Evolutionary conservation across 1,140 invertebrate species (phyloP), one percentile per base, ranked within the genome.

Genomic region (Ditylenchus dipsaci): DNA sequence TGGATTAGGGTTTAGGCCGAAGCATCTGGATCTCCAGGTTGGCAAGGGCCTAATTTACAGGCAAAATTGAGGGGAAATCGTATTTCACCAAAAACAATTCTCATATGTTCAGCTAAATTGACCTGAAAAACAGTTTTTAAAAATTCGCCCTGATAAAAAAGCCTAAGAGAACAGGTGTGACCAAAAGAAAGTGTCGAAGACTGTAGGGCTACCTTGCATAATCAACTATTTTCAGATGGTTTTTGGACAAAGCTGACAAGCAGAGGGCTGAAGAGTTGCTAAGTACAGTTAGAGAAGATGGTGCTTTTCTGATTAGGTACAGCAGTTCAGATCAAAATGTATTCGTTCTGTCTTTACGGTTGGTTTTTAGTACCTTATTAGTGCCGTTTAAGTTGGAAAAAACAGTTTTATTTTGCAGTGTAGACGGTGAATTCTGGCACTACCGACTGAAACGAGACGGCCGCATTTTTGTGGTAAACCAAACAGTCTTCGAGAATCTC

Each of bases 371-470:
- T 27, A 15, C 27, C 19, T 71, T 65, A 9, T 29, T 65, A 11
- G 8, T 21, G n/a, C 15, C n/a, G 11, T 23, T 21, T 70, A 0
- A 0, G 33, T 29, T 53, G 1, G 47, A 15, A 15, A 63, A 19
- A n/a, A 65, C 0, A 11, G 33, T 72, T 11, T 7, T 57, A 9
- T 30, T 68, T 65, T 69, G 53, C 76, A 76, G 73, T 68, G 73
- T 79, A 1, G 79, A 81, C 57, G 70, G 72, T 21, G 71, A 78
- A 45, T 69, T 82, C 38, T 82, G 79, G 75, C 80, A 82, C 58
- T 83, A 78, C 58, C 75, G 80, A 23, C 64, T 82, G 53, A 82
- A 82, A 59, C 33, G 81, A n/a, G 81, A 82, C 38, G 80, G 80
- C 7, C 62, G 80, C 19, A 81, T 82, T 27, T 82, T 82, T 53